Percentiles rank a stretch among this genome's conserved stretches.
Evolutionary conservation across 2,113 vertebrate species (phyloP).

Genomic region (Rhynchomys soricoides): DNA sequence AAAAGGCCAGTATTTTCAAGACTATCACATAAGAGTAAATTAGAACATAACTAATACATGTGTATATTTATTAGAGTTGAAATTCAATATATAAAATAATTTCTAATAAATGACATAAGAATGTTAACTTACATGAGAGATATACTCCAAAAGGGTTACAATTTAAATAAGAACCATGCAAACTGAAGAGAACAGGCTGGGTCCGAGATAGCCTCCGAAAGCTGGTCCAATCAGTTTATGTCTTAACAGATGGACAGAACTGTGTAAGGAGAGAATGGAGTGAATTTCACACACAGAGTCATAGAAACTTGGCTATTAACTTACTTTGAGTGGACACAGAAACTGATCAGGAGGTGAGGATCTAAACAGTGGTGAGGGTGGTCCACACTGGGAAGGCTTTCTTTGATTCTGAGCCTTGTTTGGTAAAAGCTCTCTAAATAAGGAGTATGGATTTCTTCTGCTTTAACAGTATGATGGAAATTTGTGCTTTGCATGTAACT

Average conservation of each 20-base stretch:
- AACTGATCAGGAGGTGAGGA: background rate
- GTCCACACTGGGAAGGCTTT: background rate
- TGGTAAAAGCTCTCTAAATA: background rate
- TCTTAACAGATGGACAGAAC: slow-evolving; percentile 8
- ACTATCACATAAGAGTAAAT: background rate
- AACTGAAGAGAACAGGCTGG: background rate
- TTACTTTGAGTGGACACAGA: background rate
- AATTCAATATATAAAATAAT: background rate
- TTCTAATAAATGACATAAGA: background rate
- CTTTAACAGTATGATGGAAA: background rate
- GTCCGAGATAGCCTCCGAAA: background rate
- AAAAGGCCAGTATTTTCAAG: background rate
- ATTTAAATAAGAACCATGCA: background rate
- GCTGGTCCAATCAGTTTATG: background rate
- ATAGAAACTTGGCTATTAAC: background rate
- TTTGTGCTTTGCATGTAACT: background rate
- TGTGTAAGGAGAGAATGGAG: background rate
- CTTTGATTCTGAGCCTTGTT: background rate
- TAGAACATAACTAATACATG: background rate
- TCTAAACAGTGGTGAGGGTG: background rate
- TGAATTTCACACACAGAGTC: background rate
- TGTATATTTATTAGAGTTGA: background rate
- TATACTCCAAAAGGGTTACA: background rate
- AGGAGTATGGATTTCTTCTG: background rate
- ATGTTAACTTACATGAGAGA: background rate